Percentiles rank a stretch among this genome's conserved stretches.
phyloP scores from a whole-genome alignment of 35 echinoderm and acorn worm genomes.

The Apostichopus californicus region DNA sequence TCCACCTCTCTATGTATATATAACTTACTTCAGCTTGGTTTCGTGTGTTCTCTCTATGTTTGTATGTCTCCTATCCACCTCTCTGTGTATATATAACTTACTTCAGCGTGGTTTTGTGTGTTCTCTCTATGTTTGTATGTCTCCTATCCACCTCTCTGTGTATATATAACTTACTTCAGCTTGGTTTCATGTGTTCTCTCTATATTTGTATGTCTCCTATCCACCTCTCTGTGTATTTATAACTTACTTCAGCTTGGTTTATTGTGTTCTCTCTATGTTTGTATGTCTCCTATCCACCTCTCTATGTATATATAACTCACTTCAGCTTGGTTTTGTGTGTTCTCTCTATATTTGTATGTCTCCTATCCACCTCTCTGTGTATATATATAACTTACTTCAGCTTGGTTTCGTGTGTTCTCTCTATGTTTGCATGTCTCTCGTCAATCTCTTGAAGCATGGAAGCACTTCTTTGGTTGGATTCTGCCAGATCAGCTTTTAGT shows the following conservation, averaged over 20 bases:
- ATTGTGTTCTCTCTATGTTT: conserved; percentile 77
- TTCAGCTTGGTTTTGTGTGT: conserved; percentile 72
- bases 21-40: too few species aligned
- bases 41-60: too few species aligned
- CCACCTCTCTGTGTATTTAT: conserved; percentile 74
- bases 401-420: conserved; percentile 77
- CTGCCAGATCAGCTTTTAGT: conserved; percentile 72
- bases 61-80: too few species aligned
- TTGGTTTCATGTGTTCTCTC: conserved; percentile 74
- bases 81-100: background rate
- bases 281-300: conserved; percentile 57
- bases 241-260: conserved; percentile 86
- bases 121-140: too few species aligned
- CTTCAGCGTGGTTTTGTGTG: too few species aligned
- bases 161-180: conserved; percentile 70
- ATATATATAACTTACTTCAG: conserved; percentile 86
- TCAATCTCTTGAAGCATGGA: conserved; percentile 83
- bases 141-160: too few species aligned
- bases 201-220: conserved; percentile 88
- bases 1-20: conserved; percentile 57
- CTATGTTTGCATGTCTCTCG: conserved; percentile 89
- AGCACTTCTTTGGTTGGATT: conserved; percentile 70
- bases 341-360: conserved; percentile 82
- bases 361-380: conserved; percentile 85
- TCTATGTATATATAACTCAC: conserved; percentile 50